Evolutionary conservation across 1,140 invertebrate species (phyloP).

Genomic region (Scaptomyza montana): DNA sequence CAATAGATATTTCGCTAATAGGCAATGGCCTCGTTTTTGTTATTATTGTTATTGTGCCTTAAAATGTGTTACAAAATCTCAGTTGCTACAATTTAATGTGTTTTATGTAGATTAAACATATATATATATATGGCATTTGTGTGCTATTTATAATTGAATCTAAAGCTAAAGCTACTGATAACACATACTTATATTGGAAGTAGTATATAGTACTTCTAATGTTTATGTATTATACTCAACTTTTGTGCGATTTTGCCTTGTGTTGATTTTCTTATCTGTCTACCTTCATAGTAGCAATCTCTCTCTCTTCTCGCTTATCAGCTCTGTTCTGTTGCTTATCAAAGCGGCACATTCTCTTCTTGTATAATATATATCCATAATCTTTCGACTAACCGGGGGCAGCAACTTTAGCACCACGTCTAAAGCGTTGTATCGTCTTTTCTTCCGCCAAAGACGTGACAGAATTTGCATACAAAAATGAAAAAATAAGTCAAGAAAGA

Average conservation of each 20-base stretch:
- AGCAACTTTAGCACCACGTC: constrained; percentile 70
- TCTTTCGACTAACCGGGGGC: constrained; percentile 4
- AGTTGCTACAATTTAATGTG: constrained; percentile 12
- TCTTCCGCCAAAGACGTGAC: constrained; percentile 70
- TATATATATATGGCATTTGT: background rate
- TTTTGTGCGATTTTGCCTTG: background rate
- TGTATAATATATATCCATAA: no score
- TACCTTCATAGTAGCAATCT: background rate
- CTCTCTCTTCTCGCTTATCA: constrained; percentile 6
- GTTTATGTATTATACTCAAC: constrained; percentile 13
- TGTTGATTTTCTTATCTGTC: constrained; percentile 17
- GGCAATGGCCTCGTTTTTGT: constrained; percentile 69
- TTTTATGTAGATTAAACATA: constrained; percentile 20
- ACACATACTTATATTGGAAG: constrained; percentile 2
- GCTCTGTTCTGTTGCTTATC: background rate
- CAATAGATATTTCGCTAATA: constrained; percentile 46
- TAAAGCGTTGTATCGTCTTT: constrained; percentile 56
- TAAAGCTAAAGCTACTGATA: constrained; percentile 50
- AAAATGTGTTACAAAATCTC: constrained; percentile 48
- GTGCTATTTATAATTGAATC: constrained; percentile 47
- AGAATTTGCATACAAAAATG: constrained; percentile 61
- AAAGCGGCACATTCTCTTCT: background rate
- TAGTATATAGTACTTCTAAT: constrained; percentile 11
- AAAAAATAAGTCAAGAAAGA: background rate
- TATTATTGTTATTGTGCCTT: constrained; percentile 29